phyloP scores from a whole-genome alignment of 2,888 invertebrate genomes.

The Crioceris asparagi region DNA sequence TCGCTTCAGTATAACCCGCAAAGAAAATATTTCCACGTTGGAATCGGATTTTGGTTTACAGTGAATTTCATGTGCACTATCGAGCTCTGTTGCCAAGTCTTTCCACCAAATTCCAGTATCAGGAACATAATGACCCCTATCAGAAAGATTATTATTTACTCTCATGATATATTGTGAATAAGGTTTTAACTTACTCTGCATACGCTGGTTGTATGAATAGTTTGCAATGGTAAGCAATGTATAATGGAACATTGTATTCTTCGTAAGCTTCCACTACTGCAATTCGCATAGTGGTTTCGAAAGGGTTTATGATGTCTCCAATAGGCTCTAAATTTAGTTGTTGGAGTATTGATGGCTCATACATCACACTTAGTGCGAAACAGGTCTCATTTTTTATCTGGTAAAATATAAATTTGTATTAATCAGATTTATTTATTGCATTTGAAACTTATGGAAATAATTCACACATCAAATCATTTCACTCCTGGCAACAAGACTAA shows the following conservation, averaged over 20 bases:
- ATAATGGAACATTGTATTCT: conserved; percentile 63
- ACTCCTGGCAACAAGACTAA: too few species aligned
- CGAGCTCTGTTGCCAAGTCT: conserved; percentile 58
- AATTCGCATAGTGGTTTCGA: conserved; percentile 61
- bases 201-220: conserved; percentile 64
- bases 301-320: conserved; percentile 62
- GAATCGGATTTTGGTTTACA: conserved; percentile 54
- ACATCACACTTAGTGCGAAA: conserved; percentile 62
- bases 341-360: conserved; percentile 60
- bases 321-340: conserved; percentile 51
- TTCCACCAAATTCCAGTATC: conserved; percentile 71
- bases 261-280: conserved; percentile 64
- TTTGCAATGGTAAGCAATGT: conserved; percentile 71
- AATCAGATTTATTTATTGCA: too few species aligned
- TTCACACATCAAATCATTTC: too few species aligned
- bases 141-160: conserved; percentile 6
- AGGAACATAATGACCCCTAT: conserved; percentile 58
- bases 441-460: too few species aligned
- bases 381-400: conserved; percentile 69
- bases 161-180: background rate
- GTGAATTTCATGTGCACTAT: conserved; percentile 52
- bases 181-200: conserved; percentile 50
- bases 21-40: conserved; percentile 52
- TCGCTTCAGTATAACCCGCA: conserved; percentile 44
- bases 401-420: too few species aligned